A percentile compares a stretch with the other conserved stretches of the same genome.
phyloP scores from a whole-genome alignment of 2,888 invertebrate genomes.

The Baronia brevicornis region DNA sequence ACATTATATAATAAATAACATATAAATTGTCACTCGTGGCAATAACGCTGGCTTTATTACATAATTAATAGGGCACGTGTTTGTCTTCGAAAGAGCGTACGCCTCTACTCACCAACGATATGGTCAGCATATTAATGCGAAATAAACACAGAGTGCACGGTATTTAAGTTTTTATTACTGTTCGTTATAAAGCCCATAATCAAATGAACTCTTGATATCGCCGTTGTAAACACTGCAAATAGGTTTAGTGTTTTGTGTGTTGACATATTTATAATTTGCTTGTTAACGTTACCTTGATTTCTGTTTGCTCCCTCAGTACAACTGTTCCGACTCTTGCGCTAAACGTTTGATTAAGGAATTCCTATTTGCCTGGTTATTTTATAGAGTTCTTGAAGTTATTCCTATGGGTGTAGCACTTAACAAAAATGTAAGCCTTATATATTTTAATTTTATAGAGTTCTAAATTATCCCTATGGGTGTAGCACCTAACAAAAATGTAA shows the following conservation, averaged over 20 bases:
- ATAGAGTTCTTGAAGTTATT: no score
- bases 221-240: constrained; percentile 4
- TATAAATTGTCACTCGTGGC: no score
- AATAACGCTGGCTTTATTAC: no score
- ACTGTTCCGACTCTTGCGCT: background rate
- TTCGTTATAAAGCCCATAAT: constrained; percentile 3
- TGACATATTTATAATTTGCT: background rate
- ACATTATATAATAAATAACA: background rate
- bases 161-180: constrained; percentile 3
- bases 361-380: background rate
- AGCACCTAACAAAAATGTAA: no score
- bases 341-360: background rate
- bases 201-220: constrained; percentile 1
- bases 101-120: constrained; percentile 8
- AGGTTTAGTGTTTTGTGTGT: constrained; percentile 7
- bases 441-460: no score
- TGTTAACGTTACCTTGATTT: constrained; percentile 2
- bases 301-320: constrained; percentile 8
- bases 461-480: no score
- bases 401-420: no score
- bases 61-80: constrained; percentile 9
- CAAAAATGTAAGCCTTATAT: no score
- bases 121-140: constrained; percentile 11
- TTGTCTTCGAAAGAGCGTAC: constrained; percentile 9
- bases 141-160: background rate